A percentile compares a stretch with the other conserved stretches of the same genome.
Conservation (phyloP, 2,113 vertebrate species). For the Pachyramphus minor region DNA sequence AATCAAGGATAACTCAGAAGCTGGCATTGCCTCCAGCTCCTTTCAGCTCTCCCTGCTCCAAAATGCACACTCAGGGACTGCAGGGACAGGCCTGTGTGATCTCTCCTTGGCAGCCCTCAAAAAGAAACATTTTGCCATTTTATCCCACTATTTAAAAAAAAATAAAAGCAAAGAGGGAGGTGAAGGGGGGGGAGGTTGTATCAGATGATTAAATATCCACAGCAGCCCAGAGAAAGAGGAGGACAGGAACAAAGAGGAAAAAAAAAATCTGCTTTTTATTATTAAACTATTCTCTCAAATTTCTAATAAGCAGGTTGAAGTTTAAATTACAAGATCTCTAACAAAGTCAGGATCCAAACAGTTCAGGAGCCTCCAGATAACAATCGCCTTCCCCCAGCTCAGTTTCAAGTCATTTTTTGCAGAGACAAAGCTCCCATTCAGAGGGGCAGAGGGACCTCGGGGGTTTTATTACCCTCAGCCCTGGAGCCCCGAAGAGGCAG, state of each 20-base stretch:
- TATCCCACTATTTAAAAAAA: constrained; percentile 49
- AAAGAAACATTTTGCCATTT: constrained; percentile 56
- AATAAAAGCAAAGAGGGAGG: not conserved
- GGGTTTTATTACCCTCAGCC: constrained; percentile 75
- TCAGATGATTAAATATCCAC: constrained; percentile 22
- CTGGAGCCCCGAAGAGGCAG: not conserved
- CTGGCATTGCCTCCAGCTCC: not conserved
- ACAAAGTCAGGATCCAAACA: constrained; percentile 71
- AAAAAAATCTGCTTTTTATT: constrained; percentile 59
- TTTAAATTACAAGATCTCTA: constrained; percentile 80
- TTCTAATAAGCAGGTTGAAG: constrained; percentile 79
- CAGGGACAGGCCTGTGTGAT: not conserved
- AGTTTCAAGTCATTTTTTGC: constrained; percentile 79
- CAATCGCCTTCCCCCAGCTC: constrained; percentile 77
- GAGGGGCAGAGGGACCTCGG: constrained; percentile 45
- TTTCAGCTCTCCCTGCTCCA: not conserved
- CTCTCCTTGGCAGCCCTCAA: constrained; percentile 55
- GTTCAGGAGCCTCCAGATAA: constrained; percentile 77
- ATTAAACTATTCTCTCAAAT: constrained; percentile 74
- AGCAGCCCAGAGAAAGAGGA: not conserved
- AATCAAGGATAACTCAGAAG: not conserved
- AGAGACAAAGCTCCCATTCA: constrained; percentile 84
- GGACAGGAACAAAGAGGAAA: not conserved
- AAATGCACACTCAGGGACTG: not conserved
- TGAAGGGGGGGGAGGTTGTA: not conserved